phyloP scores from a whole-genome alignment of 2,888 invertebrate genomes.

The Mythimna pallens region DNA sequence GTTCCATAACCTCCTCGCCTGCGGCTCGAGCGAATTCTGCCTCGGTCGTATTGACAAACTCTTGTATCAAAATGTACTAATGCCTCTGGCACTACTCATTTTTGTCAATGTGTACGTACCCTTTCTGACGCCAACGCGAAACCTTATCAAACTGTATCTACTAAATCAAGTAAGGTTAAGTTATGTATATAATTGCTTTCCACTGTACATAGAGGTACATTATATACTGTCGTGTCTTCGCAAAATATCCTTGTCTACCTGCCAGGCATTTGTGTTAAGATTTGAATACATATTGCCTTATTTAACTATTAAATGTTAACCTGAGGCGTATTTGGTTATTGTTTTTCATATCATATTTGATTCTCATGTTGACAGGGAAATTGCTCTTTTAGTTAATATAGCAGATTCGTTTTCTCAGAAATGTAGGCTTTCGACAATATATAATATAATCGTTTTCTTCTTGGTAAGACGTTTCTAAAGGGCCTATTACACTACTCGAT shows the following conservation, averaged over 20 bases:
- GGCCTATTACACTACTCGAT: no score
- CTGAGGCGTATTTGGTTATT: slow-evolving; percentile 29
- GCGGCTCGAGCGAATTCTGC: no score
- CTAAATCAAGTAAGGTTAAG: slow-evolving; percentile 33
- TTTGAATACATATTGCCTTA: slow-evolving; percentile 42
- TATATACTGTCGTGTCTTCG: slow-evolving; percentile 23
- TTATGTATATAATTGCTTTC: slow-evolving; percentile 41
- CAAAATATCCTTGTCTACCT: slow-evolving; percentile 29
- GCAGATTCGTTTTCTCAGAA: neutral
- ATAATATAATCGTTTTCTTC: neutral
- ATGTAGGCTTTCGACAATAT: neutral
- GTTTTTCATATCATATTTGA: slow-evolving; percentile 18
- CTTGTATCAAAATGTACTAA: neutral
- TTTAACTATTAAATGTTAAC: slow-evolving; percentile 29
- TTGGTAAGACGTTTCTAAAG: neutral
- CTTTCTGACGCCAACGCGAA: slow-evolving; percentile 7
- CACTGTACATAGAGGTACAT: slow-evolving; percentile 9
- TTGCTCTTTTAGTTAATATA: neutral
- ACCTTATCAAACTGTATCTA: slow-evolving; percentile 30
- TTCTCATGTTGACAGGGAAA: slow-evolving; percentile 17
- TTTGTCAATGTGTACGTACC: neutral
- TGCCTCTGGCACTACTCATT: neutral
- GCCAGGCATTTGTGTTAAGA: slow-evolving; percentile 38
- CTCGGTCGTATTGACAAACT: no score
- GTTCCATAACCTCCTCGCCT: no score